Evolutionary conservation across 2,113 vertebrate species (phyloP), one percentile per base, ranked within the genome.

Genomic region (Murina feae): DNA sequence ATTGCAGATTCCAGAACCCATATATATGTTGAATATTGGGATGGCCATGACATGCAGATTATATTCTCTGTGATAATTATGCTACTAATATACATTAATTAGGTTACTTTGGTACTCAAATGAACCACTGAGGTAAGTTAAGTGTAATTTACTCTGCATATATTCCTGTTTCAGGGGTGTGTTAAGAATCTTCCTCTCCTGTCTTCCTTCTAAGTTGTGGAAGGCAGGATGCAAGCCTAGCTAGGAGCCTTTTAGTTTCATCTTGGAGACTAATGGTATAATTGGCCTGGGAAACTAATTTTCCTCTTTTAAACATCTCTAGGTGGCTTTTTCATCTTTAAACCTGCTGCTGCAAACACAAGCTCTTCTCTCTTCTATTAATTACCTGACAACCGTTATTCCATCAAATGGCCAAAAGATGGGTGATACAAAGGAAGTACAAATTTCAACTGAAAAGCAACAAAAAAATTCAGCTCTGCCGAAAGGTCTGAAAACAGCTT

Each of bases 241-340:
- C 53, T 87, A 30, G 20, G 47, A 51, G 23, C 13, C 2, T 72
- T 60, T 80, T 53, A 44, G 21, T 25, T 86, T 20, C 35, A 6
- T 89, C 9, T 6, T 89, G 23, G 51, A 78, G 23, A 68, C 14
- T 47, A 47, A 5, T 42, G 39, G 7, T 60, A 20, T 9, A 76
- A 60, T 21, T 68, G 35, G 9, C 53, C 9, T 60, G 23, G 8
- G 44, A 86, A 84, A 78, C 37, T 96, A 28, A 96, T 91, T 92
- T 90, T 88, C 37, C 37, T 93, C 51, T 90, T 79, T 25, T 21
- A 92, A 93, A 95, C 79, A 82, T 92, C 76, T 76, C 95, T 98
- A 99, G 99, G 99, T 99, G 93, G 98, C 98, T 49, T 99, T 99
- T 97, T 99, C 99, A 13, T 99, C 99, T 1, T 95, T 99, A 96